Conservation (phyloP, 2,113 vertebrate species). For the Phaethornis superciliosus region DNA sequence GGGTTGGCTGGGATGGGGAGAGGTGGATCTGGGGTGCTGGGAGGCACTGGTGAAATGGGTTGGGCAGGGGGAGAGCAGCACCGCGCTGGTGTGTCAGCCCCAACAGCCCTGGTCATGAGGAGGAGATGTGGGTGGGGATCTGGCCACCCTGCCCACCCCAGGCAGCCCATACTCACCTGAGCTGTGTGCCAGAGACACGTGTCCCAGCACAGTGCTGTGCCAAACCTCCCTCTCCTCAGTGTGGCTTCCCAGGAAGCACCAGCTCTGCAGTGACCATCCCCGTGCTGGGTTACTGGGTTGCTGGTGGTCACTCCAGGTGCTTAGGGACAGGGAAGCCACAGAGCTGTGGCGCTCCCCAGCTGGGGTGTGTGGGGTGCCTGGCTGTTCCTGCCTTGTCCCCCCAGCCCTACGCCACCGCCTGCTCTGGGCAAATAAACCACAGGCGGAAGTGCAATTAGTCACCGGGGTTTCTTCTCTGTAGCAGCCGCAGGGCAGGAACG, state of each 20-base stretch:
- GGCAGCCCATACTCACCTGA: accelerated
- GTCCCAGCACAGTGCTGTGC: accelerated
- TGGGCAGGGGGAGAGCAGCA: accelerated
- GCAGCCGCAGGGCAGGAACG: neutral
- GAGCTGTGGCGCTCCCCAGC: accelerated
- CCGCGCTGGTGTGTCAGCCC: neutral
- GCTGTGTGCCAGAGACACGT: accelerated
- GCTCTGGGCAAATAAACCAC: conserved; percentile 34
- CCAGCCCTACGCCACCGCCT: neutral
- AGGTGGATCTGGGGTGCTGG: neutral
- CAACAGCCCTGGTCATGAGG: accelerated
- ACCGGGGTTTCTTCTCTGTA: neutral
- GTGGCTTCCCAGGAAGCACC: accelerated
- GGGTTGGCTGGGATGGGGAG: accelerated
- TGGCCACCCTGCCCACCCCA: accelerated
- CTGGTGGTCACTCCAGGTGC: neutral
- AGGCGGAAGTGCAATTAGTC: conserved; percentile 55
- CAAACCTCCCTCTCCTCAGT: neutral
- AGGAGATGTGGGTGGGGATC: neutral
- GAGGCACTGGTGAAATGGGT: neutral
- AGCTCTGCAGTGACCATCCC: accelerated
- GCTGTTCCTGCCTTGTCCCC: neutral
- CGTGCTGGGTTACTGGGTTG: accelerated
- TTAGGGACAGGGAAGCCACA: accelerated
- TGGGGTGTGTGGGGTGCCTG: accelerated